phyloP scores from a whole-genome alignment of 1,140 invertebrate genomes.

The Babylonia areolata region DNA sequence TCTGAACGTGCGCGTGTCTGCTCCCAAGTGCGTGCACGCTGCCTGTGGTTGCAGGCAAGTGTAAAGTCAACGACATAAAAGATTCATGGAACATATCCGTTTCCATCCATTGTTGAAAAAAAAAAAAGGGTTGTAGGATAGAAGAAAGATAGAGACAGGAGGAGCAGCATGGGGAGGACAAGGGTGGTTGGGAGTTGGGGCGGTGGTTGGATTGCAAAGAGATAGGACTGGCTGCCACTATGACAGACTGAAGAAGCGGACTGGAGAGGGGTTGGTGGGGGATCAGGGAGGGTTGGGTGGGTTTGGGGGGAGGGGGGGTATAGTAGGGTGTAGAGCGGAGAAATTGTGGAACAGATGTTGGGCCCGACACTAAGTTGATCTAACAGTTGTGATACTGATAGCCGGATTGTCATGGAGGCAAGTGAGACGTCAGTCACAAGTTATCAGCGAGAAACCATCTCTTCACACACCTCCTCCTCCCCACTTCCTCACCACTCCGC shows the following conservation, averaged over 20 bases:
- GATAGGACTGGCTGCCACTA: background rate
- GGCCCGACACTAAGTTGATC: background rate
- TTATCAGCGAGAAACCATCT: constrained; percentile 10
- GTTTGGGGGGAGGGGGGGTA: background rate
- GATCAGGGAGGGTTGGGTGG: background rate
- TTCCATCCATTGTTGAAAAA: too few species aligned
- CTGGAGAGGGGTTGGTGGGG: background rate
- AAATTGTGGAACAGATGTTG: constrained; percentile 13
- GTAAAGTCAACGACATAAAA: too few species aligned
- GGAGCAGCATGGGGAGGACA: background rate
- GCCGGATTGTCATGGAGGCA: background rate
- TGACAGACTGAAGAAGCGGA: background rate
- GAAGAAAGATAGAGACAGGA: background rate
- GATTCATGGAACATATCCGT: too few species aligned
- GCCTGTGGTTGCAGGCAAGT: too few species aligned
- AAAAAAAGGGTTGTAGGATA: background rate
- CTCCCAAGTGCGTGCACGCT: too few species aligned
- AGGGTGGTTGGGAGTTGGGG: too few species aligned
- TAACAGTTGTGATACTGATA: background rate
- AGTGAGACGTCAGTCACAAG: constrained; percentile 27
- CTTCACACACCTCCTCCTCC: background rate
- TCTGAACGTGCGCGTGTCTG: too few species aligned
- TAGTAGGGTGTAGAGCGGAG: background rate
- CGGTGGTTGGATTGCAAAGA: background rate
- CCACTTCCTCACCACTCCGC: too few species aligned